Base-by-base conservation (phyloP, 2,113 vertebrate genomes). In the Paramisgurnus dabryanus region DNA sequence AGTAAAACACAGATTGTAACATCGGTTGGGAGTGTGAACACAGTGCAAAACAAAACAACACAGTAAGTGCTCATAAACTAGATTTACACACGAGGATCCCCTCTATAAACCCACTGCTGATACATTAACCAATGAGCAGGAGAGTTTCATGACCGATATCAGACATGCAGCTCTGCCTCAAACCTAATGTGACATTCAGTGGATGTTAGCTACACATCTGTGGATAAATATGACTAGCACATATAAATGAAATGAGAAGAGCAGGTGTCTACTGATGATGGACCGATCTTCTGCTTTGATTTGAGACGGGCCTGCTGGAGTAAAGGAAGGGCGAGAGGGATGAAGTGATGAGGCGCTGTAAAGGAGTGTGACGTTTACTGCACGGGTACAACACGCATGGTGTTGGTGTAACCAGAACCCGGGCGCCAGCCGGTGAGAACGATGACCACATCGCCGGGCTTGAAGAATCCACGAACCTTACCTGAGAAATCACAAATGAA, bases 361-460 rank as follows among this genome's bases (percentile, higher is more conserved):
- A 57, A 43, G 50, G 18, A 60, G 53, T 43, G n/a, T 27, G 13
- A 11, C 1, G 4, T 70, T 95, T 89, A 98, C 0, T 94, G 92
- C 72, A 99, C 96, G 0, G 94, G 95, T 83, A 99, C 94, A 50
- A 98, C 97, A 1, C 97, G 96, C 98, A 99, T 99, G 90, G 97
- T 99, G 93, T 99, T 99, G 91, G 97, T 99, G 91, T 95, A 99
- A 80, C 98, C 97, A 0, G 98, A 98, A 67, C 98, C 98, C 0
- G 98, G 98, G 69, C 96, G 96, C 98, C 97, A 99, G 74, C 98
- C 98, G 0, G 96, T 99, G 85, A 99, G 86, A 4, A 99, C 94
- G 0, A 99, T 95, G 78, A 98, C 96, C 67, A 96, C 92, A 2
- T 98, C 96, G 0, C 95, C 95, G 0, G 77, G 90, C 91, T 98